Evolutionary conservation across 2,797 vertebrate species (phyloP), one percentile per base, ranked within the genome.

Genomic region (Adrianichthys oophorus): DNA sequence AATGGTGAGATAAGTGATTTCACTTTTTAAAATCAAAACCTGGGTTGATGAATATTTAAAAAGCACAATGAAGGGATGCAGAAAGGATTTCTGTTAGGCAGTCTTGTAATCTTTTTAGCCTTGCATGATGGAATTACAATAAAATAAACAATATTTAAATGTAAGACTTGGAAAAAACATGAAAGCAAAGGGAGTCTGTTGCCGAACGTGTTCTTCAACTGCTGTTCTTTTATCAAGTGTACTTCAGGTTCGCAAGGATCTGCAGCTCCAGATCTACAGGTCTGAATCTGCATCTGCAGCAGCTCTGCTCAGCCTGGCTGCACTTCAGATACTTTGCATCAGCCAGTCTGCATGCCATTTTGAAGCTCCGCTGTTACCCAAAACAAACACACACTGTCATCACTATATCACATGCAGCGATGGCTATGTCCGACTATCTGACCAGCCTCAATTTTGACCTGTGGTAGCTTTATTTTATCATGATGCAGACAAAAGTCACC

Each of bases 181-280:
- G 15, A 61, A 40, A 58, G 15, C 51, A 48, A 49, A 44, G 10
- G 43, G 7, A 50, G 16, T 52, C 32, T 37, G 10, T 37, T 29
- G 45, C 15, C 46, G 41, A 37, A 41, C 29, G 17, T 56, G 26
- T 53, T 67, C n/a, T 44, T 18, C 15, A 60, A 42, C 44, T 55
- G 41, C 49, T 56, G 29, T 49, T 62, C 50, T 32, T 51, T 56
- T 47, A 47, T 63, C 24, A 29, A 44, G 17, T 42, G 48, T 41
- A 43, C 59, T 19, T 16, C 53, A 55, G 56, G 16, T 45, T 50
- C 60, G 37, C 56, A 59, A 2, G 41, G 49, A 64, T 43, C 52
- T 50, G 46, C 56, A 64, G 48, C 62, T 58, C 62, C 56, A 60
- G 29, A 57, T 26, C 41, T 50, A 32, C 48, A 66, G 56, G 59